Evolutionary conservation across 2,797 vertebrate genomes (phyloP), one percentile per base, ranked within the genome.

Genomic region (Chaetodon trifasciatus): DNA sequence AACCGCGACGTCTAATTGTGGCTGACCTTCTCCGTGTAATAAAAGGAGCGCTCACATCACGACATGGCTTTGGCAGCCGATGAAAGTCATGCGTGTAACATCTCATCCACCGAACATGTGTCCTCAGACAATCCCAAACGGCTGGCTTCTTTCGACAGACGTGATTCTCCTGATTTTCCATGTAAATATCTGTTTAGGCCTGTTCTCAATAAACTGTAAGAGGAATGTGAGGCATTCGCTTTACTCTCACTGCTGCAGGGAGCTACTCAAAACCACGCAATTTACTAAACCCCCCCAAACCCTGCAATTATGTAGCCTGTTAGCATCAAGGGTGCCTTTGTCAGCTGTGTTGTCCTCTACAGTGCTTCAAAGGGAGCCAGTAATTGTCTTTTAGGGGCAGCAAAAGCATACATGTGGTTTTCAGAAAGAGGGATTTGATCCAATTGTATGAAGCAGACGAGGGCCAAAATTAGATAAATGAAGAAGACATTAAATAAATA

Each of bases 171-270:
- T 67, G 64, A 81, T 77, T 86, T 78, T 46, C 21, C 55, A 60
- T 81, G 83, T 85, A 81, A 79, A 86, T 84, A 81, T 91, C 64
- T 82, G 91, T 93, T 91, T 79, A 77, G 78, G 82, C 90, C 88
- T 92, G 90, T 87, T 91, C 74, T 83, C 77, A 77, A 81, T 87
- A 78, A 92, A 87, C 60, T 21, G 2, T 17, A 19, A 6, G 66
- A 87, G 75, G 91, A 94, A 92, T 93, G 85, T 44, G 1, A 72
- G 40, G 83, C 76, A 93, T 93, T 80, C 9, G 2, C 53, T 74
- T 58, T 61, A 81, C 76, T 86, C 72, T 84, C 81, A 78, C 86
- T 87, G 90, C 89, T 92, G 77, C 86, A 75, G 90, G 84, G 85
- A 55, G 62, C 53, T 62, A 46, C 63, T 76, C 57, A 69, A 87